Base-by-base conservation (phyloP, 2,113 vertebrate species). In the Orthonyx spaldingii region DNA sequence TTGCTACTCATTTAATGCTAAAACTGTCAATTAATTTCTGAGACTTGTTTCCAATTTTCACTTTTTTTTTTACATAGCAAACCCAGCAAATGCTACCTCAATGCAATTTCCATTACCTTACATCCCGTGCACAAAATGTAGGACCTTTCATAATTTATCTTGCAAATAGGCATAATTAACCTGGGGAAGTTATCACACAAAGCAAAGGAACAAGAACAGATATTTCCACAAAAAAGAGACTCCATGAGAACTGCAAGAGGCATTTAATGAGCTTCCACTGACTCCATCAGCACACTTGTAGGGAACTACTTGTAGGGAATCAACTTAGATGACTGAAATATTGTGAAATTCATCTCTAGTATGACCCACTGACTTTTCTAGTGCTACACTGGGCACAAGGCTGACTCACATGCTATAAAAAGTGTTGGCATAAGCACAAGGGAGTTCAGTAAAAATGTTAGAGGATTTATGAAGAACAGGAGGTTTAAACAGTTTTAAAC, bases 401-500 rank as follows among this genome's bases (percentile, higher is more conserved):
- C 37, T 42, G 63, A 26, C 68, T 70, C 39, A 17, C 5, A 9
- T 16, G 10, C 60, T 63, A 12, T 35, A 68, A 61, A 68, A 89
- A 66, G 24, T 22, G 18, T 44, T 90, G 76, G 50, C 72, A 84
- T 53, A 46, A 60, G 56, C 1, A 2, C 32, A 50, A 74, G 32
- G 46, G 35, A 66, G 46, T 65, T 89, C 55, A 79, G 74, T 16
- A 57, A 72, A 41, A 90, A 55, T 6, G 5, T 27, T 30, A 47
- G 42, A 78, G 30, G 64, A 93, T 93, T 95, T 87, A 78, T 79
- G 66, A 78, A 61, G 64, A 96, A 90, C 66, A 75, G 63, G 55
- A 70, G 52, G 47, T 55, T 92, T 96, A 74, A 83, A 88, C 27
- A 86, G 59, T 66, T 94, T 96, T 90, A 91, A 90, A 60, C 26